Evolutionary conservation across 2,113 vertebrate species (phyloP), one percentile per base, ranked within the genome.

Genomic region (Tonatia bakeri): DNA sequence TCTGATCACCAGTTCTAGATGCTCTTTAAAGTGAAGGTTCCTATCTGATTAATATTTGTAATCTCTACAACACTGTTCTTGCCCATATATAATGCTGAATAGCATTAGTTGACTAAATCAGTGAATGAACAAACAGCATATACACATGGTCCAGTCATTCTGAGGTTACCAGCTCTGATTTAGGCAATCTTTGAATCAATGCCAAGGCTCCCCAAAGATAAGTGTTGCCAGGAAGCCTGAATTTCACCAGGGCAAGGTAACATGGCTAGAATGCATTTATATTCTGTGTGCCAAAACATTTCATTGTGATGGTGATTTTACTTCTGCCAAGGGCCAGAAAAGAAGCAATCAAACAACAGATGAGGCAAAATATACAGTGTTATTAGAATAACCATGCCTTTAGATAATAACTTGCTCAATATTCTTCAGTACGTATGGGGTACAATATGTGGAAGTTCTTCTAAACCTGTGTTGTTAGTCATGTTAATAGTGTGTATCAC

Each of bases 141-240:
- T 0, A 72, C 0, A 38, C 3, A 56, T 0, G 6, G 3, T 15
- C 17, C 3, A n/a, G n/a, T 28, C 24, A 54, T 52, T 87, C 45
- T 47, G 47, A 61, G 14, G 26, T 73, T 36, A 11, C 11, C 26
- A 54, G 28, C 0, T 38, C 26, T 88, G 43, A 75, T 14, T 15
- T 75, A 67, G 54, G 15, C 50, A 77, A 50, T 82, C 38, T 59
- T 17, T 19, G 45, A 81, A 12, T 88, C 28, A 84, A 22, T 38
- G 47, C 33, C 22, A 91, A 54, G n/a, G 9, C 11, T 52, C 28
- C 15, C 15, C 9, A 43, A 65, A 36, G 33, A 33, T 11, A 67
- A 43, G 24, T 36, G 1, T 64, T 54, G 26, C 24, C 52, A 72
- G 47, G 47, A 61, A 91, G 52, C 15, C 36, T 61, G 19, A 72